Percentiles rank a stretch among this genome's conserved stretches.
These are phyloP conservation scores for Crotophaga sulcirostris DNA, from an alignment of 2,113 vertebrate species.

Conservation along the genomic window DNA sequence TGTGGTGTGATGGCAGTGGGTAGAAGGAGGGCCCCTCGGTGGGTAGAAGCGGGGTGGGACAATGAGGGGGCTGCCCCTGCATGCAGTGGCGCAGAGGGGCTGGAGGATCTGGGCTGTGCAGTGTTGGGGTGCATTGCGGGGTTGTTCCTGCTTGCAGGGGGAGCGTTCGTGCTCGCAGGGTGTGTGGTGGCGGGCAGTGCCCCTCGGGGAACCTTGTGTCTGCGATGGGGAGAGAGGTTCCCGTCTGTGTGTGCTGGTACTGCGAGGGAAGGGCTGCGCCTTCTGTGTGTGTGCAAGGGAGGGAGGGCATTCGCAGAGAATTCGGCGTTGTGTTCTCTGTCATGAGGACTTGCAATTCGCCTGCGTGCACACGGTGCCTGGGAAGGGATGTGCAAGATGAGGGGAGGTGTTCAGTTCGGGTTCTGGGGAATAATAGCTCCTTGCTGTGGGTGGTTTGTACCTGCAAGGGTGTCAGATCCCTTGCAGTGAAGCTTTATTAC, in stretches of 20 bases:
- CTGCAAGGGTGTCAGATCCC: neutral
- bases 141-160: neutral
- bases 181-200: neutral
- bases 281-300: neutral
- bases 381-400: neutral
- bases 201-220: no score
- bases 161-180: neutral
- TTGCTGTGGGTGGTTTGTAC: neutral
- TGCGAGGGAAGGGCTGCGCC: neutral
- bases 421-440: neutral
- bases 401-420: fast-evolving
- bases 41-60: neutral
- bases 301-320: no score
- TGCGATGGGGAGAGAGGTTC: neutral
- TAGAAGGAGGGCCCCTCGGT: no score
- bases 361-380: neutral
- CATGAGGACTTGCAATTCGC: fast-evolving
- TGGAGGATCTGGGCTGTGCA: neutral
- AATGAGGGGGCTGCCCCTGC: neutral
- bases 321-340: neutral
- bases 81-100: no score
- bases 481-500: neutral
- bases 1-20: neutral
- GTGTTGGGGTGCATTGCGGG: fast-evolving
- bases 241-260: neutral